These are phyloP conservation scores for Tachystola acroxantha DNA, from an alignment of 2,888 invertebrate species.

Conservation along the genomic window DNA sequence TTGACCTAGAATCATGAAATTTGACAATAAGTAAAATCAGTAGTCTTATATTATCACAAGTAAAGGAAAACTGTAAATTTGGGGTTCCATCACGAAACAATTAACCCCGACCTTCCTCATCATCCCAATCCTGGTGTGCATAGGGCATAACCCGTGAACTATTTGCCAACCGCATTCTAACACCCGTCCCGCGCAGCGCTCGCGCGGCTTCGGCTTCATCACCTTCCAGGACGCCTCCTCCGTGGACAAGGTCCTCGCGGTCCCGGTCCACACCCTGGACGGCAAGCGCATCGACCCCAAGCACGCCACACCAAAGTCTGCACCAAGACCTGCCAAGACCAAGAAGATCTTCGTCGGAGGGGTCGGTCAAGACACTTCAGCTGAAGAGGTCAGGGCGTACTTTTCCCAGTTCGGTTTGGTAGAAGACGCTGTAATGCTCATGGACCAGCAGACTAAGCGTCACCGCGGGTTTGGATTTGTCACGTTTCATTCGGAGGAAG, in stretches of 20 bases:
- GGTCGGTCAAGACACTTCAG: conserved; percentile 94
- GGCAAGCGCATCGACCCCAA: conserved; percentile 97
- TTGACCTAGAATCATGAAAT: too few species aligned
- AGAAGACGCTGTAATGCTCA: conserved; percentile 94
- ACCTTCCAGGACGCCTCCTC: conserved; percentile 94
- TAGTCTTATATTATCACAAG: too few species aligned
- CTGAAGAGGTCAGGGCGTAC: conserved; percentile 93
- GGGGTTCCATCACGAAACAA: too few species aligned
- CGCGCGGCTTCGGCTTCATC: conserved; percentile 96
- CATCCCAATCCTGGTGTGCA: too few species aligned
- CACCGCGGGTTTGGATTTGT: conserved; percentile 95
- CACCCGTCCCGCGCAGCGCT: conserved; percentile 83
- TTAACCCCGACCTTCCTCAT: too few species aligned
- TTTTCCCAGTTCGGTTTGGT: conserved; percentile 94
- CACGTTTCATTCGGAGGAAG: conserved; percentile 94
- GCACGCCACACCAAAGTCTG: conserved; percentile 94
- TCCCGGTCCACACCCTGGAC: conserved; percentile 93
- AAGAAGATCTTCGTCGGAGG: conserved; percentile 96
- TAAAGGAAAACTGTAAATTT: too few species aligned
- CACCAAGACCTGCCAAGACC: conserved; percentile 91
- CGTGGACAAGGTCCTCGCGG: conserved; percentile 94
- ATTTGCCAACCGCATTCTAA: not conserved
- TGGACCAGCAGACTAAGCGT: conserved; percentile 95
- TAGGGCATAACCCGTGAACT: too few species aligned
- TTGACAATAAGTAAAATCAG: too few species aligned